Percentiles rank a stretch among this genome's conserved stretches.
Evolutionary conservation across 2,113 vertebrate species (phyloP).

Genomic region (Pangasianodon gigas): DNA sequence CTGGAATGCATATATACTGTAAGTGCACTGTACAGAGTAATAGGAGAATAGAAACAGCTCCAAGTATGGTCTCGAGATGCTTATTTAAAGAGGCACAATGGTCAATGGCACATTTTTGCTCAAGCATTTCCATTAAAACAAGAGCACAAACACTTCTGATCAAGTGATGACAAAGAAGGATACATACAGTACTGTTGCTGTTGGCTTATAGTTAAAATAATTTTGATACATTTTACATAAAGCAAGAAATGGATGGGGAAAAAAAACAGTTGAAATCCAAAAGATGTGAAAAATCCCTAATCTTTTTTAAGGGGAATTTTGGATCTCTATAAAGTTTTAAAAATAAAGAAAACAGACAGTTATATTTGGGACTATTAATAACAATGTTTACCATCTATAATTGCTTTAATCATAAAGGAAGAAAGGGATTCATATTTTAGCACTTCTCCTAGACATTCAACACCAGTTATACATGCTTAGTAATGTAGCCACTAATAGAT

Average conservation of each 20-base stretch:
- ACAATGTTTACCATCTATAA: background rate
- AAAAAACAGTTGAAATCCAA: background rate
- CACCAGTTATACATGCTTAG: background rate
- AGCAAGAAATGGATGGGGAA: background rate
- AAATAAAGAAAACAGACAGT: background rate
- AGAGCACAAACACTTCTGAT: background rate
- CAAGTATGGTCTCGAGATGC: slow-evolving; percentile 3
- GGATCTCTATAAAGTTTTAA: background rate
- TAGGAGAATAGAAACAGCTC: background rate
- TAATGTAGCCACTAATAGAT: background rate
- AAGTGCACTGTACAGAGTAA: background rate
- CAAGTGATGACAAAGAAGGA: background rate
- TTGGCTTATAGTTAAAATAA: background rate
- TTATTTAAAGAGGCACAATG: slow-evolving; percentile 12
- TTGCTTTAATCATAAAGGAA: background rate
- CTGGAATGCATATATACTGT: background rate
- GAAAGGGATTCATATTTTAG: background rate
- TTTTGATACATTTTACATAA: background rate
- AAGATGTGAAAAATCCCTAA: too few species aligned
- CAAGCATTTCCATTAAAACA: too few species aligned
- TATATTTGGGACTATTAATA: background rate
- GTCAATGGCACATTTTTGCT: too few species aligned
- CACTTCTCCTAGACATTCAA: background rate
- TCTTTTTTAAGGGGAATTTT: too few species aligned
- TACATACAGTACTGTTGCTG: background rate